These are phyloP conservation scores for Torymus auratus DNA, from an alignment of 2,888 invertebrate species.

Conservation along the genomic window DNA sequence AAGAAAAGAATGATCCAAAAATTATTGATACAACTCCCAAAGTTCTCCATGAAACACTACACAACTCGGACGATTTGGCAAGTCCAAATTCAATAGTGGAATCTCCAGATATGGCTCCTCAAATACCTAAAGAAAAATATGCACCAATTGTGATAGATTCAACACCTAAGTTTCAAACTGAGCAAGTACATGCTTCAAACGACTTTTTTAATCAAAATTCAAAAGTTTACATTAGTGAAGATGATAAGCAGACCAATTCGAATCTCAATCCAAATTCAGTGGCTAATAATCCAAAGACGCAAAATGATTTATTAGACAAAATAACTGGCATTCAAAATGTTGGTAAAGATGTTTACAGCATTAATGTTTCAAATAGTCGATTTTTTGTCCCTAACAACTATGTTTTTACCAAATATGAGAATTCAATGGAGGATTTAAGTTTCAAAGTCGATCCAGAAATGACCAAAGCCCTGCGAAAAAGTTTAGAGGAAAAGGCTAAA, in stretches of 20 bases:
- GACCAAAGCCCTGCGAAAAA: slow-evolving; percentile 64
- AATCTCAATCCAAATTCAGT: slow-evolving; percentile 3
- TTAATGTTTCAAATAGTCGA: slow-evolving; percentile 69
- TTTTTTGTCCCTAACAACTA: slow-evolving; percentile 72
- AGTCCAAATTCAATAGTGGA: slow-evolving; percentile 4
- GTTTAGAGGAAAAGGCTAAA: slow-evolving; percentile 62
- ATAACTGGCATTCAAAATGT: slow-evolving; percentile 67
- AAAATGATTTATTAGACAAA: slow-evolving; percentile 62
- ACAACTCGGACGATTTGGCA: not conserved
- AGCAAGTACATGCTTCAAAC: not conserved
- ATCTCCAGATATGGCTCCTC: not conserved
- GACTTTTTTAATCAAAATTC: not conserved
- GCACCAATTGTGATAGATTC: slow-evolving; percentile 44
- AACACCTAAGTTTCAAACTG: slow-evolving; percentile 35
- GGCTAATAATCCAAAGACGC: slow-evolving; percentile 28
- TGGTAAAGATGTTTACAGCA: slow-evolving; percentile 58
- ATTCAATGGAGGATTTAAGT: slow-evolving; percentile 69
- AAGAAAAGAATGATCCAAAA: slow-evolving; percentile 24
- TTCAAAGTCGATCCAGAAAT: slow-evolving; percentile 72
- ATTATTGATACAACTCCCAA: slow-evolving; percentile 36
- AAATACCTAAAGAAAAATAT: slow-evolving; percentile 33
- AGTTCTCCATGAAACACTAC: not conserved
- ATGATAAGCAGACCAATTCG: slow-evolving; percentile 2
- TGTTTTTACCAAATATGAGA: slow-evolving; percentile 65
- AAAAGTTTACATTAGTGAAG: slow-evolving; percentile 14